These are phyloP conservation scores for Trachymyrmex cornetzi DNA, from an alignment of 1,140 invertebrate species.

Conservation along the genomic window DNA sequence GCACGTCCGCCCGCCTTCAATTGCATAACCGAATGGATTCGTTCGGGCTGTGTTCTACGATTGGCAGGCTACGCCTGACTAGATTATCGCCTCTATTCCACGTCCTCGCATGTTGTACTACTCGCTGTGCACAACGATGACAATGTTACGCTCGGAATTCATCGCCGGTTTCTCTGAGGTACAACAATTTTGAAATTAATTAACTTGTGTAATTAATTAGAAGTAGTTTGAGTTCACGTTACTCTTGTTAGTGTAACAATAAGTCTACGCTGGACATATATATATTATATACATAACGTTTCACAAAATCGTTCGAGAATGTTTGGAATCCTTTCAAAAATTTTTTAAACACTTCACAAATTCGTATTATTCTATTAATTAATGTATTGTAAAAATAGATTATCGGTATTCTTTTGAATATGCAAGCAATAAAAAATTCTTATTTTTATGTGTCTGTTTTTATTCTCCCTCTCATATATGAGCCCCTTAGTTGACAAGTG, in stretches of 20 bases:
- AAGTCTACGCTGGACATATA: too few species aligned
- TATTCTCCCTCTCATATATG: neutral
- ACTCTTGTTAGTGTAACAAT: neutral
- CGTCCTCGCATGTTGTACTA: slow-evolving; percentile 15
- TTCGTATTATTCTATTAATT: neutral
- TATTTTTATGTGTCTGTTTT: neutral
- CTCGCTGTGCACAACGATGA: neutral
- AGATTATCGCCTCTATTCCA: slow-evolving; percentile 45
- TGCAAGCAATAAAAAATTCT: neutral
- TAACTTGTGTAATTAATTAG: slow-evolving; percentile 35
- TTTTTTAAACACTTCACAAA: neutral
- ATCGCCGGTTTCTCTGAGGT: neutral
- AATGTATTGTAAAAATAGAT: neutral
- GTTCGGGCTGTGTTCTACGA: slow-evolving; percentile 27
- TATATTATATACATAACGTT: neutral
- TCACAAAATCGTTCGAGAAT: neutral
- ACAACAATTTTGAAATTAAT: slow-evolving; percentile 36
- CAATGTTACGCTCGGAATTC: slow-evolving; percentile 23
- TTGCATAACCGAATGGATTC: slow-evolving; percentile 53
- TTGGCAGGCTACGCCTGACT: slow-evolving; percentile 51
- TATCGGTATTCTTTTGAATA: neutral
- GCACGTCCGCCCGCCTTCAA: slow-evolving; percentile 19
- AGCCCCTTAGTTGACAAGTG: too few species aligned
- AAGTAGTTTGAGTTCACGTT: neutral
- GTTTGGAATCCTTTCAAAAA: neutral